Base-by-base conservation (phyloP, 2,888 invertebrate species). In the Epinotia demarniana region DNA sequence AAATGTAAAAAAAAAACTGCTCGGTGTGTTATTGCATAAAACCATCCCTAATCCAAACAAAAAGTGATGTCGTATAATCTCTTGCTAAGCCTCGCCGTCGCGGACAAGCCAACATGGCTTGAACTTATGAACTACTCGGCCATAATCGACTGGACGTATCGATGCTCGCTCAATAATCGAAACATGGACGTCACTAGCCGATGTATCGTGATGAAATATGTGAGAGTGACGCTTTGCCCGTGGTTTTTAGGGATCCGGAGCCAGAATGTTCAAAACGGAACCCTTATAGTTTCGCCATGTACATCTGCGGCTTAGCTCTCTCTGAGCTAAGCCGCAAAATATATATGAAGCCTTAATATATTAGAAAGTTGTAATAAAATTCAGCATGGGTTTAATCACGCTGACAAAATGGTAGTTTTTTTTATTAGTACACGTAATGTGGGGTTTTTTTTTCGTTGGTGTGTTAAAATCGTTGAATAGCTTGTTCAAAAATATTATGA, bases 71-170 rank as follows among this genome's bases (percentile, higher is more conserved):
- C 77, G 83, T 82, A 84, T 83, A 84, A 77, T 78, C 80, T 78
- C 89, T 88, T 89, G 88, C 87, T 87, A 86, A 86, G 82, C 81
- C 83, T 58, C 57, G 19, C 80, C 80, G 80, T 82, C 79, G 80
- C 73, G 74, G 77, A 77, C 83, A 84, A 83, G 82, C 81, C 80
- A 81, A 81, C 78, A 74, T 82, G 81, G 84, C 82, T 84, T 84
- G 85, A 84, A 86, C 83, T 85, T 83, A 82, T 81, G 82, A 83
- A 85, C 85, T 84, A 84, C 86, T 87, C 87, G 86, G 80, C 85
- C 84, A 86, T 91, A 92, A 91, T 91, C 91, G 90, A 87, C 83
- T 84, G 86, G 89, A 91, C 90, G 88, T 87, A 89, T 90, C 90
- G 87, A 87, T 90, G 87, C 85, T 86, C 87, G 87, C 87, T 90